A percentile compares a stretch with the other conserved stretches of the same genome.
phyloP scores from a whole-genome alignment of 1,140 invertebrate species.

The Helicoverpa armigera region DNA sequence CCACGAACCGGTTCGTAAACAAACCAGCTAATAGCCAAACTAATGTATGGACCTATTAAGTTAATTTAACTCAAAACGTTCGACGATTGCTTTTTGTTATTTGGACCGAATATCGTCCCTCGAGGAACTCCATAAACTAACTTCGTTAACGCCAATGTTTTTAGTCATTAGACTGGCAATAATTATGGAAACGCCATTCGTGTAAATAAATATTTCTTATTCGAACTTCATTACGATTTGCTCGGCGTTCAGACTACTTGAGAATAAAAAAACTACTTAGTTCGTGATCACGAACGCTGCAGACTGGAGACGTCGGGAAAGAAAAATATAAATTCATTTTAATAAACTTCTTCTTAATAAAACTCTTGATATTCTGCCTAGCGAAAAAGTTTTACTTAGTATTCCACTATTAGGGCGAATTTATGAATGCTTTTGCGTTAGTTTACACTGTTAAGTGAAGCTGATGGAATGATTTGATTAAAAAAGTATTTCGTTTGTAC shows the following conservation, averaged over 20 bases:
- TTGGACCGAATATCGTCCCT: conserved; percentile 2
- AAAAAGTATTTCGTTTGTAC: conserved; percentile 35
- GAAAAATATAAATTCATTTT: conserved; percentile 24
- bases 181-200: conserved; percentile 5
- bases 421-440: neutral
- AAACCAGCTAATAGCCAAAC: conserved; percentile 12
- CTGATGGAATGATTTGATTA: neutral
- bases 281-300: conserved; percentile 40
- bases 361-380: conserved; percentile 1
- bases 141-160: neutral
- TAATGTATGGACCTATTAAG: conserved; percentile 16
- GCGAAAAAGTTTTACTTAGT: conserved; percentile 23
- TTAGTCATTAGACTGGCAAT: neutral
- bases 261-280: conserved; percentile 20
- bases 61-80: conserved; percentile 22
- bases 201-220: conserved; percentile 14
- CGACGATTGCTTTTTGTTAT: neutral
- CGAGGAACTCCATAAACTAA: neutral
- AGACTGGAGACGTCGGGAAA: conserved; percentile 29
- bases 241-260: conserved; percentile 12
- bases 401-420: neutral
- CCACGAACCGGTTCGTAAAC: conserved; percentile 40
- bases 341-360: conserved; percentile 38
- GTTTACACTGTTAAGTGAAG: neutral
- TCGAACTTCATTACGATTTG: conserved; percentile 28